These are phyloP conservation scores for Ranitomeya imitator DNA, from an alignment of 2,113 vertebrate genomes.

Conservation along the genomic window DNA sequence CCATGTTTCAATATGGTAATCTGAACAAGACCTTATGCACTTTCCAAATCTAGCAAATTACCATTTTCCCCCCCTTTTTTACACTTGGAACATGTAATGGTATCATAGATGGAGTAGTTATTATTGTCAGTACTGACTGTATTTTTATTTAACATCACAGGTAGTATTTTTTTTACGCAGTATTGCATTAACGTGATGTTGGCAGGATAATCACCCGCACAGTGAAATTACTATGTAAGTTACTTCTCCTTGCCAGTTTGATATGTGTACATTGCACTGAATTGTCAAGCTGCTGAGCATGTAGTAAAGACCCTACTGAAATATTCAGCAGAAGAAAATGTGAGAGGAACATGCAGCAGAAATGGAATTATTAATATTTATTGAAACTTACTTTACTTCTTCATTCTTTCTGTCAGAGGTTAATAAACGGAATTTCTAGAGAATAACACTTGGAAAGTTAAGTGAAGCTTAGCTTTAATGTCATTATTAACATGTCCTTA, in stretches of 20 bases:
- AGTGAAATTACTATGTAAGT: neutral
- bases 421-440: neutral
- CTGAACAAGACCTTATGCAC: no score
- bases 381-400: neutral
- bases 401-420: neutral
- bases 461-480: neutral
- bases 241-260: neutral
- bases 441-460: neutral
- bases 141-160: neutral
- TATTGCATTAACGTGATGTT: neutral
- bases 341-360: neutral
- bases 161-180: neutral
- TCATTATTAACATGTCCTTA: neutral
- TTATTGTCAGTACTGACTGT: no score
- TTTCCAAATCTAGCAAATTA: no score
- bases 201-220: neutral
- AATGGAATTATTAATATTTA: slow-evolving; percentile 5
- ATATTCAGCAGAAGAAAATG: slow-evolving; percentile 4
- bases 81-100: no score
- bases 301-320: neutral
- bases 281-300: neutral
- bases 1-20: no score
- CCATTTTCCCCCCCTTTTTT: no score
- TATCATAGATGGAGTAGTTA: no score
- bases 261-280: neutral